A percentile compares a stretch with the other conserved stretches of the same genome.
phyloP scores from a whole-genome alignment of 2,888 invertebrate species.

The Branchellion lobata region DNA sequence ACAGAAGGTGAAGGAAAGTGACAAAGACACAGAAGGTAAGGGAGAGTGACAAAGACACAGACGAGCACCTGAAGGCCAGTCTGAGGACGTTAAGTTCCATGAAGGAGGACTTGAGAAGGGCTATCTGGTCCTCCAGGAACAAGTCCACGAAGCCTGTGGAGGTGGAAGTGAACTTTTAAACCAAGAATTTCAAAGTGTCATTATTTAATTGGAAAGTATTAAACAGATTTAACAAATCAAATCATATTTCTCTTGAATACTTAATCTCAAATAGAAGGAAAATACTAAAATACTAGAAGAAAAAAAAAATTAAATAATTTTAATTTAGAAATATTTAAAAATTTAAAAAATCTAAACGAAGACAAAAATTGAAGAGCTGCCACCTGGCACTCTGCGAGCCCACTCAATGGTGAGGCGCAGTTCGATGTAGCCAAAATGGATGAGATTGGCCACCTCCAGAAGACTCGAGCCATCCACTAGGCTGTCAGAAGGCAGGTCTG shows the following conservation, averaged over 20 bases:
- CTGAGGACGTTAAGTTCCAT: conserved; percentile 62
- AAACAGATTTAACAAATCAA: too few relatives aligned
- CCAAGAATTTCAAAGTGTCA: too few relatives aligned
- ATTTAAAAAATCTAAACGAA: too few relatives aligned
- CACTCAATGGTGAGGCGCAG: conserved; percentile 61
- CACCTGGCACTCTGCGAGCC: conserved; percentile 62
- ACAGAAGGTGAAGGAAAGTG: too few relatives aligned
- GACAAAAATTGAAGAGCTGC: neutral
- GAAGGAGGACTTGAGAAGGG: conserved; percentile 60
- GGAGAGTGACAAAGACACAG: too few relatives aligned
- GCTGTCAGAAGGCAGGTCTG: conserved; percentile 19
- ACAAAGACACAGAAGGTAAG: too few relatives aligned
- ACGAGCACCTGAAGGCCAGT: conserved; percentile 61
- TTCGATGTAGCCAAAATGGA: conserved; percentile 61
- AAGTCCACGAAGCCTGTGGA: conserved; percentile 58
- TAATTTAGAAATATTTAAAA: too few relatives aligned
- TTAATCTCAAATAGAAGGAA: too few relatives aligned
- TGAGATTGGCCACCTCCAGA: conserved; percentile 54
- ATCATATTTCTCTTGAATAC: too few relatives aligned
- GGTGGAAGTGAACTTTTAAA: neutral
- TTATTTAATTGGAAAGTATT: too few relatives aligned
- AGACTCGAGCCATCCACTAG: conserved; percentile 21
- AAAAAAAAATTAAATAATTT: too few relatives aligned
- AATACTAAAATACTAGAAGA: too few relatives aligned
- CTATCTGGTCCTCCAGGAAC: conserved; percentile 60